Evolutionary conservation across 1,140 invertebrate species (phyloP).

Genomic region (Cyclina sinensis): DNA sequence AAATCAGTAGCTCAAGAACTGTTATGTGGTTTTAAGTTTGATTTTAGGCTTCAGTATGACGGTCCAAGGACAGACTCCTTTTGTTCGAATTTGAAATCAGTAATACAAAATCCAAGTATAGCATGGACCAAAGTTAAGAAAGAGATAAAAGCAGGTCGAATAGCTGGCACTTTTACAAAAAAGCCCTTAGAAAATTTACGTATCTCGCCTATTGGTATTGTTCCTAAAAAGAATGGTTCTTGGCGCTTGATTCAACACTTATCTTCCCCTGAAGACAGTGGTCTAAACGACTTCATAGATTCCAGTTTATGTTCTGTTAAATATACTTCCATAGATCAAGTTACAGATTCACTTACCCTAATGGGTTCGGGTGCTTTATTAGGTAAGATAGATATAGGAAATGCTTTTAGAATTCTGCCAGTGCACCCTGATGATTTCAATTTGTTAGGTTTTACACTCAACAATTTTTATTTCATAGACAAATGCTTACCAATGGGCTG

Average conservation of each 20-base stretch:
- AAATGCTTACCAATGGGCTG: conserved; percentile 28
- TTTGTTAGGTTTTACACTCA: conserved; percentile 23
- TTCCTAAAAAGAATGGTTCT: too few relatives aligned
- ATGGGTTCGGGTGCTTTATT: conserved; percentile 19
- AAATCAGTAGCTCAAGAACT: neutral
- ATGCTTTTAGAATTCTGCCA: conserved; percentile 62
- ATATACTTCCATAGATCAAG: conserved; percentile 66
- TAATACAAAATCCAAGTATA: neutral
- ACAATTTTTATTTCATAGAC: conserved; percentile 4
- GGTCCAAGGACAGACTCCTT: neutral
- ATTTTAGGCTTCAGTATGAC: conserved; percentile 40
- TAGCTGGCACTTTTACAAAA: conserved; percentile 17
- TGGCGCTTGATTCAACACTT: conserved; percentile 54
- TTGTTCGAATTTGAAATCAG: conserved; percentile 31
- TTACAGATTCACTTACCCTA: conserved; percentile 46
- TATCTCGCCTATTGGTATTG: conserved; percentile 18
- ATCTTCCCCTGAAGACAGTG: conserved; percentile 39
- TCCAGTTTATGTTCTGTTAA: conserved; percentile 55
- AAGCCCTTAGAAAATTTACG: conserved; percentile 7
- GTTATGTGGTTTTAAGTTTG: conserved; percentile 22
- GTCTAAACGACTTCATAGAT: conserved; percentile 66
- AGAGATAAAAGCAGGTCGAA: conserved; percentile 3
- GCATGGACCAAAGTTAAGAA: conserved; percentile 1
- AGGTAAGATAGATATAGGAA: conserved; percentile 60
- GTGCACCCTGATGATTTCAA: conserved; percentile 3